A percentile compares a stretch with the other conserved stretches of the same genome.
Conservation (phyloP, 2,113 vertebrate species). For the Mesembrinibis cayennensis region DNA sequence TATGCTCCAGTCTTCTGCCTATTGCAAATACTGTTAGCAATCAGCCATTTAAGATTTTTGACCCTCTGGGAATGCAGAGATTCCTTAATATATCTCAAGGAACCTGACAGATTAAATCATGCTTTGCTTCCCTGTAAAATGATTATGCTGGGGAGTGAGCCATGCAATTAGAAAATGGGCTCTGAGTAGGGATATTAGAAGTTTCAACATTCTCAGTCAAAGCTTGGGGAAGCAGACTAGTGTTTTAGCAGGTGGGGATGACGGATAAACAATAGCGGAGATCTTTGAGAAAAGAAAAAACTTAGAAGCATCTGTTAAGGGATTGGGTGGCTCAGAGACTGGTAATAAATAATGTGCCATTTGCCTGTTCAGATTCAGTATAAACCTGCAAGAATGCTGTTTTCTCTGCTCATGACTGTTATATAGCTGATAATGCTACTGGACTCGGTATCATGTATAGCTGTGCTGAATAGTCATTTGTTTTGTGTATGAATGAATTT, state of each 20-base stretch:
- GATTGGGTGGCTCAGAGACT: neutral
- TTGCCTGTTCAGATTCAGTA: neutral
- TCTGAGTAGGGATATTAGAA: neutral
- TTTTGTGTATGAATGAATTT: neutral
- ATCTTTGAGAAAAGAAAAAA: neutral
- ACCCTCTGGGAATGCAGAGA: neutral
- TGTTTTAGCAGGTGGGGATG: neutral
- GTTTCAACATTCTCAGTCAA: neutral
- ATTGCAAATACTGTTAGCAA: neutral
- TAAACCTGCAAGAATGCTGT: neutral
- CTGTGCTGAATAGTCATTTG: neutral
- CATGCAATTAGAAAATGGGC: neutral
- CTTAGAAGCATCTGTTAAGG: neutral
- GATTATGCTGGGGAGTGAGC: neutral
- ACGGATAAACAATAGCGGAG: neutral
- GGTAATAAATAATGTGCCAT: neutral
- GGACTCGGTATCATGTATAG: neutral
- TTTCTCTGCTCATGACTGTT: neutral
- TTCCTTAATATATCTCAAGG: neutral
- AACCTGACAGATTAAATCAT: neutral
- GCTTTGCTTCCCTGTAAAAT: neutral
- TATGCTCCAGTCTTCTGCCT: neutral
- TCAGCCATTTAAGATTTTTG: neutral
- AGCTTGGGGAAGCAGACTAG: neutral
- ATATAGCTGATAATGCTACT: neutral